A percentile compares a stretch with the other conserved stretches of the same genome.
These are phyloP conservation scores for Mastigias papua DNA, from an alignment of 30 jellyfish, hydroid and myxozoan species.

Conservation along the genomic window DNA sequence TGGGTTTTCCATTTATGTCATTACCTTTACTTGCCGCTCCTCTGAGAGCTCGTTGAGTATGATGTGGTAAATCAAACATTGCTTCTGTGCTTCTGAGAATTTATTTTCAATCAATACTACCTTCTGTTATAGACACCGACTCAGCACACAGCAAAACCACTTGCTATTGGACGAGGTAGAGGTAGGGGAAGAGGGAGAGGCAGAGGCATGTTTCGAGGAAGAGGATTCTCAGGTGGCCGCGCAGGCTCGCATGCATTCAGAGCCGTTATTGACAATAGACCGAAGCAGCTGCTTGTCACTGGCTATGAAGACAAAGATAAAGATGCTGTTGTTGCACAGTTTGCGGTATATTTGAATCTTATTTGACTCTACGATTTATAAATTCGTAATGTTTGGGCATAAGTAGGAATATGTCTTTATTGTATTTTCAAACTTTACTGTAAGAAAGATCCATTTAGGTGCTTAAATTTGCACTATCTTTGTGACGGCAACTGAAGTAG, in stretches of 20 bases:
- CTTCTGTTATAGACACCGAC: background rate
- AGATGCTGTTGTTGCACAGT: constrained; percentile 88
- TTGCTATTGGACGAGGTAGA: constrained; percentile 71
- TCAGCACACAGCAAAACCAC: constrained; percentile 17
- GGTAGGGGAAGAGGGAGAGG: constrained; percentile 87
- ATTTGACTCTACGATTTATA: too few species aligned
- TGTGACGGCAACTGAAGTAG: too few species aligned
- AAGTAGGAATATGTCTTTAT: too few species aligned
- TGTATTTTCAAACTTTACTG: too few species aligned
- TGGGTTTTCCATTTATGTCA: too few species aligned
- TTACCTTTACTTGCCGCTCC: too few species aligned
- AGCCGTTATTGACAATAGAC: constrained; percentile 88
- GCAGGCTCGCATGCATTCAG: constrained; percentile 30
- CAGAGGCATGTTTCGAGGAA: constrained; percentile 79
- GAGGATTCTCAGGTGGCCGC: constrained; percentile 61
- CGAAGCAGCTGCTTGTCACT: constrained; percentile 84
- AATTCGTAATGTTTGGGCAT: too few species aligned
- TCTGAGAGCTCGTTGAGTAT: too few species aligned
- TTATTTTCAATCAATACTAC: background rate
- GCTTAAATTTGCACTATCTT: too few species aligned
- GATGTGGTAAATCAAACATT: too few species aligned
- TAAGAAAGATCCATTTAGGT: too few species aligned
- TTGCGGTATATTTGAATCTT: constrained; percentile 75
- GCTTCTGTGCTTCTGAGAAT: too few species aligned
- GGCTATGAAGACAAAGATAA: constrained; percentile 91